Conservation (phyloP, 2,888 invertebrate species). For the Scaptomyza reducta region DNA sequence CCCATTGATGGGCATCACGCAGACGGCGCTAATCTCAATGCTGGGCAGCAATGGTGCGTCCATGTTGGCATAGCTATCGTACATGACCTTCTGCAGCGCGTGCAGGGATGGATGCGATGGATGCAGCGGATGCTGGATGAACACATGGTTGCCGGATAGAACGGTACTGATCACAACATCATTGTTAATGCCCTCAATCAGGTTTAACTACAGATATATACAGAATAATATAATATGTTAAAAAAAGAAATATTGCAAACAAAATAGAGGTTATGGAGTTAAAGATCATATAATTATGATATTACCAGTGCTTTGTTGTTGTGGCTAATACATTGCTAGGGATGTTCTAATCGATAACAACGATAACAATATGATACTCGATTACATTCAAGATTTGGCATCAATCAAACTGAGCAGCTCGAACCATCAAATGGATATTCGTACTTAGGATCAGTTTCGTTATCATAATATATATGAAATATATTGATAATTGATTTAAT, state of each 20-base stretch:
- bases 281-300: not conserved
- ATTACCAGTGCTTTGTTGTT: not conserved
- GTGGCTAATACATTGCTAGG: no score
- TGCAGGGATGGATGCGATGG: constrained; percentile 94
- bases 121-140: constrained; percentile 97
- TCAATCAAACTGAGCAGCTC: not conserved
- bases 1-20: constrained; percentile 91
- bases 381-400: not conserved
- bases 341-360: constrained; percentile 11
- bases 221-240: no score
- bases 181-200: constrained; percentile 96
- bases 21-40: constrained; percentile 91
- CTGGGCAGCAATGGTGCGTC: constrained; percentile 92
- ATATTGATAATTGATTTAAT: no score
- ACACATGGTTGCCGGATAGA: constrained; percentile 94
- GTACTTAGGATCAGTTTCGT: not conserved
- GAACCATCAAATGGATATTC: no score
- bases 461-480: not conserved
- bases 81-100: constrained; percentile 92
- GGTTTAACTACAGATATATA: constrained; percentile 86
- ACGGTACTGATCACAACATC: constrained; percentile 96
- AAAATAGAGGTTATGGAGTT: not conserved
- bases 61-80: constrained; percentile 90
- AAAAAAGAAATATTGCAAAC: no score
- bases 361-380: not conserved